phyloP scores from a whole-genome alignment of 2,888 invertebrate genomes.

The Sthenelais limicola region DNA sequence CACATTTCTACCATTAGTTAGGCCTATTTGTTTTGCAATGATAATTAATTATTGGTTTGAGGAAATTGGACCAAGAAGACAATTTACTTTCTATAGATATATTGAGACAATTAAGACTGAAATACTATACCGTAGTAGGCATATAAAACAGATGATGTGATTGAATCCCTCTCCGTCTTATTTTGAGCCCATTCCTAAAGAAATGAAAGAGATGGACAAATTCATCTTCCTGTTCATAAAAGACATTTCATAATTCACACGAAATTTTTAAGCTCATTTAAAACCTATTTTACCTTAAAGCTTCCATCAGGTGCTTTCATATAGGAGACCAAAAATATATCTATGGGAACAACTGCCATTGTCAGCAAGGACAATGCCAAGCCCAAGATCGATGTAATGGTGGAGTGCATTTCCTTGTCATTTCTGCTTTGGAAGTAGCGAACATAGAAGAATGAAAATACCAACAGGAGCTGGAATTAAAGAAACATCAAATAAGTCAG shows the following conservation, averaged over 20 bases:
- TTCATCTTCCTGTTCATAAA: no score
- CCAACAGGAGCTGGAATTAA: conserved; percentile 65
- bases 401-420: conserved; percentile 67
- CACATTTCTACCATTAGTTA: no score
- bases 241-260: not conserved
- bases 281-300: conserved; percentile 60
- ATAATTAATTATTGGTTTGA: no score
- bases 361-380: conserved; percentile 66
- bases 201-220: not conserved
- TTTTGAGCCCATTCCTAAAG: conserved; percentile 69
- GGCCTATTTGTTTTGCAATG: no score
- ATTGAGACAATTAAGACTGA: not conserved
- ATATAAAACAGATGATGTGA: conserved; percentile 66
- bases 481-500: not conserved
- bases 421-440: conserved; percentile 67
- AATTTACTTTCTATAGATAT: not conserved
- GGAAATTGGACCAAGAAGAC: no score
- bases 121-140: conserved; percentile 67
- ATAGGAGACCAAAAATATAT: conserved; percentile 72
- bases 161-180: conserved; percentile 57
- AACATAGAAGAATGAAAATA: conserved; percentile 70
- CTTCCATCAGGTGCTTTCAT: conserved; percentile 72
- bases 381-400: conserved; percentile 62
- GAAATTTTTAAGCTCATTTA: not conserved
- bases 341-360: conserved; percentile 69